Percentiles rank a stretch among this genome's conserved stretches.
Evolutionary conservation across 35 echinoderm and acorn worm genomes (phyloP).

Genomic region (Lytechinus pictus): DNA sequence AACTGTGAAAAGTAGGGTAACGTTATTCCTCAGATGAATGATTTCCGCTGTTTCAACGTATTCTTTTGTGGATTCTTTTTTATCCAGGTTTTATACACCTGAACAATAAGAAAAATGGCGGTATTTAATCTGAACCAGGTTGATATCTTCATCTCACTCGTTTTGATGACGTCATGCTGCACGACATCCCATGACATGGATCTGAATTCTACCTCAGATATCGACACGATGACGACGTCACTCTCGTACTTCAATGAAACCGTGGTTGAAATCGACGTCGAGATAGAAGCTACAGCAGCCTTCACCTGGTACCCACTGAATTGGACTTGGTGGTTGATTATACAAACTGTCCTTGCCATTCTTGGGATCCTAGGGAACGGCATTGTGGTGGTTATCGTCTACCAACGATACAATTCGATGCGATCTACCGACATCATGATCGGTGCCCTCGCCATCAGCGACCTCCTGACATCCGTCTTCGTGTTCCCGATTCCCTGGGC

Average conservation of each 20-base stretch:
- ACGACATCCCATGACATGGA: background rate
- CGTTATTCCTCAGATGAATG: no score
- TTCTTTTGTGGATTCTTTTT: no score
- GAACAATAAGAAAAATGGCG: background rate
- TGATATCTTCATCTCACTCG: background rate
- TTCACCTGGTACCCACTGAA: constrained; percentile 8
- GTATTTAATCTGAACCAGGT: background rate
- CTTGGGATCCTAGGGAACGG: background rate
- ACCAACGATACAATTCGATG: background rate
- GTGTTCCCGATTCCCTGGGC: constrained; percentile 53
- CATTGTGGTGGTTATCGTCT: constrained; percentile 7
- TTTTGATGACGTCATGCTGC: background rate
- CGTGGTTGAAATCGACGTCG: background rate
- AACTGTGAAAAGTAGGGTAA: no score
- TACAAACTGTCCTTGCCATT: background rate
- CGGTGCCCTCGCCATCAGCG: constrained; percentile 55
- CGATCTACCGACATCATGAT: constrained; percentile 39
- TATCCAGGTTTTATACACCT: no score
- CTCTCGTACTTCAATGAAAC: background rate
- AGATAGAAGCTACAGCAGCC: background rate
- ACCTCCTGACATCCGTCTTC: constrained; percentile 55
- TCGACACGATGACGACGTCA: background rate
- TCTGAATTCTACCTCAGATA: background rate
- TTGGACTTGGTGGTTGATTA: background rate
- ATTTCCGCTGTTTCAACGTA: no score